Percentiles rank a stretch among this genome's conserved stretches.
Conservation (phyloP, 2,888 invertebrate species). For the Eupithecia subumbrata region DNA sequence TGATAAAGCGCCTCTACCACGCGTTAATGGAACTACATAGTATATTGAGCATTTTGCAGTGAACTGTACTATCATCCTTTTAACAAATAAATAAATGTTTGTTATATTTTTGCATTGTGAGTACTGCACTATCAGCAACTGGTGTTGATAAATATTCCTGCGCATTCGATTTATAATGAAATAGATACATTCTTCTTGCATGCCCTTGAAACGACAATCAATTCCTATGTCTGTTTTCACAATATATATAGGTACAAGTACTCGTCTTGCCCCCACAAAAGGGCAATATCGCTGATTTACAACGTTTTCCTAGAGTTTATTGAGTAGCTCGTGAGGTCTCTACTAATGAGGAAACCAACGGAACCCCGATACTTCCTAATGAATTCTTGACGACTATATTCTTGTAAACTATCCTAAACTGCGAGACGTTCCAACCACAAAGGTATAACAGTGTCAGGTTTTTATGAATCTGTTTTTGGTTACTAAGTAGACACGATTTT, state of each 20-base stretch:
- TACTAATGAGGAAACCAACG: conserved; percentile 54
- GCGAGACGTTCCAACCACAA: conserved; percentile 8
- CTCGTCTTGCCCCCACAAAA: neutral
- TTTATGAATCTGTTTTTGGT: conserved; percentile 5
- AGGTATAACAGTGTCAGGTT: conserved; percentile 5
- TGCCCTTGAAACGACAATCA: neutral
- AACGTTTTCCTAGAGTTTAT: conserved; percentile 48
- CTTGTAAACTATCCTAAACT: neutral
- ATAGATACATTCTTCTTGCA: neutral
- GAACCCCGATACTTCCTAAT: conserved; percentile 33
- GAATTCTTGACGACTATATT: conserved; percentile 34
- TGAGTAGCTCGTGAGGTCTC: conserved; percentile 45
- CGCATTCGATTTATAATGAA: neutral
- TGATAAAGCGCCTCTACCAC: neutral
- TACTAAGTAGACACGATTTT: conserved; percentile 13
- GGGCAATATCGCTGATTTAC: conserved; percentile 33
- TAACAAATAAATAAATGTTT: too few species aligned
- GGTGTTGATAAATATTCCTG: neutral
- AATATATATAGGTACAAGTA: neutral
- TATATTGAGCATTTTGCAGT: too few species aligned
- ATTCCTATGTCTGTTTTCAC: neutral
- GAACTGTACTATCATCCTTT: too few species aligned
- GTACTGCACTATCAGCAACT: too few species aligned
- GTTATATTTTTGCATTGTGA: too few species aligned
- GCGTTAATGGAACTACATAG: neutral